Percentiles rank a stretch among this genome's conserved stretches.
These are phyloP conservation scores for Drosophila koepferae DNA, from an alignment of 2,888 invertebrate genomes.

Conservation along the genomic window DNA sequence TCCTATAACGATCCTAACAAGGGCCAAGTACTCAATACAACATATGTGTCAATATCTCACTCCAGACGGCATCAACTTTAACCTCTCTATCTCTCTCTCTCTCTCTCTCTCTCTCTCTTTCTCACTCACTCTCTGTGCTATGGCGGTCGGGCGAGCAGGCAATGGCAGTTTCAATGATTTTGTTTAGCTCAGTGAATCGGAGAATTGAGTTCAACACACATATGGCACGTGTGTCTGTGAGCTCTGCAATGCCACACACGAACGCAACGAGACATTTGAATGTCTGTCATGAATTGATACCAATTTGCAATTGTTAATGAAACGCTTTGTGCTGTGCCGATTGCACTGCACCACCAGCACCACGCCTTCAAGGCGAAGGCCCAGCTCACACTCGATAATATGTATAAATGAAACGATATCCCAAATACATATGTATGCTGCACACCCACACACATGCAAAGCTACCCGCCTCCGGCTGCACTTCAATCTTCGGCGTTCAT, in stretches of 20 bases:
- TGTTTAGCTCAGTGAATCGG: slow-evolving; percentile 82
- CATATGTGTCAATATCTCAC: slow-evolving; percentile 44
- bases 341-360: slow-evolving; percentile 56
- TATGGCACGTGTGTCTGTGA: slow-evolving; percentile 13
- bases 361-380: slow-evolving; percentile 28
- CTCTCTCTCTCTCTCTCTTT: neutral
- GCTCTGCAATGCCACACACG: slow-evolving; percentile 36
- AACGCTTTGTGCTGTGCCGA: slow-evolving; percentile 77
- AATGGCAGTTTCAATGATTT: slow-evolving; percentile 82
- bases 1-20: slow-evolving; percentile 27
- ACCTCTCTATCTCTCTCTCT: neutral
- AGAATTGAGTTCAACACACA: slow-evolving; percentile 73
- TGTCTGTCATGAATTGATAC: slow-evolving; percentile 77
- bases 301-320: slow-evolving; percentile 82
- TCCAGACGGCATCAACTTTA: slow-evolving; percentile 14
- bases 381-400: slow-evolving; percentile 25
- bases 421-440: neutral
- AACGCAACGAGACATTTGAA: slow-evolving; percentile 53
- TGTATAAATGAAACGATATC: slow-evolving; percentile 22
- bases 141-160: slow-evolving; percentile 21
- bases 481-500: slow-evolving; percentile 64
- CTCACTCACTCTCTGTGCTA: neutral
- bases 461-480: slow-evolving; percentile 41
- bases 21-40: slow-evolving; percentile 25
- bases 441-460: neutral